A percentile compares a stretch with the other conserved stretches of the same genome.
These are phyloP conservation scores for Mico argentatus DNA, from an alignment of 2,797 vertebrate genomes.

Conservation along the genomic window DNA sequence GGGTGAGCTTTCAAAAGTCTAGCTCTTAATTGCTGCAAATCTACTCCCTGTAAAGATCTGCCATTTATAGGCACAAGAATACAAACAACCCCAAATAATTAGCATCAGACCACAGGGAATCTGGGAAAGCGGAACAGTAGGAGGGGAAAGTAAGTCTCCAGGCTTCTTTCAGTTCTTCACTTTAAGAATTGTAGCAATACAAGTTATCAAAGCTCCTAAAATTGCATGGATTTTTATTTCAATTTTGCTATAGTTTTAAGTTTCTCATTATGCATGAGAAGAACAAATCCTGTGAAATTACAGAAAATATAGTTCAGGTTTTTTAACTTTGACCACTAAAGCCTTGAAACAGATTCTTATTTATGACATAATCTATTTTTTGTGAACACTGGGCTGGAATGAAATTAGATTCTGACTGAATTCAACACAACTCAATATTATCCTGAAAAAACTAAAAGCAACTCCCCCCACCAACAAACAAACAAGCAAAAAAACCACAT, in stretches of 20 bases:
- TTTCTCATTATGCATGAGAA: neutral
- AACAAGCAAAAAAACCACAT: neutral
- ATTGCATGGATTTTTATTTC: neutral
- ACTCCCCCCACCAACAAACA: neutral
- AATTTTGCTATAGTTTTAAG: neutral
- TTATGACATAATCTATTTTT: neutral
- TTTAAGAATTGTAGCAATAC: neutral
- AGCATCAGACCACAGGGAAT: conserved; percentile 56
- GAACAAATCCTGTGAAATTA: neutral
- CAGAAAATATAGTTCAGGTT: neutral
- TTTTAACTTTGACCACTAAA: conserved; percentile 20
- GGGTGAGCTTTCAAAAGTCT: conserved; percentile 61
- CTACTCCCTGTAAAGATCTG: conserved; percentile 71
- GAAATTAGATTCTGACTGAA: conserved; percentile 14
- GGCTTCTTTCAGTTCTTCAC: neutral
- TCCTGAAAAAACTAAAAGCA: neutral
- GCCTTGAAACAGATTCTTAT: neutral
- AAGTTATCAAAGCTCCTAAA: conserved; percentile 32
- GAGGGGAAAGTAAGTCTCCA: conserved; percentile 10
- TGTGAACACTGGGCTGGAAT: neutral
- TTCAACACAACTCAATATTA: neutral
- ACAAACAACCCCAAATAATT: conserved; percentile 68
- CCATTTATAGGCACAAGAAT: conserved; percentile 64
- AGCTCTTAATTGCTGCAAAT: conserved; percentile 72
- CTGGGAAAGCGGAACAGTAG: conserved; percentile 29